Percentiles rank a stretch among this genome's conserved stretches.
These are phyloP conservation scores for Lagopus leucura DNA, from an alignment of 2,113 vertebrate species.

Conservation along the genomic window DNA sequence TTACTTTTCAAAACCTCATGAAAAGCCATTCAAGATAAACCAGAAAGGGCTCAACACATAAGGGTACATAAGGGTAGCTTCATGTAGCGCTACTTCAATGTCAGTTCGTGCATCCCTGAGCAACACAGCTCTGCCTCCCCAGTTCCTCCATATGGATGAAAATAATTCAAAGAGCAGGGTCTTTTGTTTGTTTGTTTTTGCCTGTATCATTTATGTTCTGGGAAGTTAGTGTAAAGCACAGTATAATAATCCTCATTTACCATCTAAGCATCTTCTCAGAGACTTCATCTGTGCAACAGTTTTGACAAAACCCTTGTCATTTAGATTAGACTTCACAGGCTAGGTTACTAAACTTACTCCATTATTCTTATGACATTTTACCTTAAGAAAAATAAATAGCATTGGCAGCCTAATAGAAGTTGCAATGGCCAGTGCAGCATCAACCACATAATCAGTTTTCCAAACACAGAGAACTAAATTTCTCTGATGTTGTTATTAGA, in stretches of 20 bases:
- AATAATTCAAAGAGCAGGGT: slow-evolving; percentile 18
- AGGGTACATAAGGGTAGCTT: background rate
- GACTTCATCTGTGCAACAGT: background rate
- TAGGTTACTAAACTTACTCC: background rate
- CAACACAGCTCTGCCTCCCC: slow-evolving; percentile 30
- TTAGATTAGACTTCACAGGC: background rate
- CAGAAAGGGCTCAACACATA: background rate
- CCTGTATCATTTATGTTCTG: slow-evolving; percentile 2
- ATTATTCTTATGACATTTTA: background rate
- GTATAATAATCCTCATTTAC: slow-evolving; percentile 25
- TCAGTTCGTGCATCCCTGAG: background rate
- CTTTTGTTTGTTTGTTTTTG: slow-evolving; percentile 14
- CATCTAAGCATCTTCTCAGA: slow-evolving; percentile 2
- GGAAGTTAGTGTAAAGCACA: slow-evolving; percentile 48
- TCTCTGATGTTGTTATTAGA: background rate
- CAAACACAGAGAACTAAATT: background rate
- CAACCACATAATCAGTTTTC: background rate
- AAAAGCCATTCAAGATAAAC: background rate
- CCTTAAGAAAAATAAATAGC: background rate
- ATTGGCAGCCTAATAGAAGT: background rate
- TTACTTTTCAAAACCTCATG: slow-evolving; percentile 18
- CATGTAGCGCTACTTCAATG: background rate
- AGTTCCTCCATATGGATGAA: slow-evolving; percentile 26
- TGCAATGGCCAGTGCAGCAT: background rate
- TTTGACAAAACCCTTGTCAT: background rate